Evolutionary conservation across 2,888 invertebrate genomes (phyloP), one percentile per base, ranked within the genome.

Genomic region (Caprella mutica): DNA sequence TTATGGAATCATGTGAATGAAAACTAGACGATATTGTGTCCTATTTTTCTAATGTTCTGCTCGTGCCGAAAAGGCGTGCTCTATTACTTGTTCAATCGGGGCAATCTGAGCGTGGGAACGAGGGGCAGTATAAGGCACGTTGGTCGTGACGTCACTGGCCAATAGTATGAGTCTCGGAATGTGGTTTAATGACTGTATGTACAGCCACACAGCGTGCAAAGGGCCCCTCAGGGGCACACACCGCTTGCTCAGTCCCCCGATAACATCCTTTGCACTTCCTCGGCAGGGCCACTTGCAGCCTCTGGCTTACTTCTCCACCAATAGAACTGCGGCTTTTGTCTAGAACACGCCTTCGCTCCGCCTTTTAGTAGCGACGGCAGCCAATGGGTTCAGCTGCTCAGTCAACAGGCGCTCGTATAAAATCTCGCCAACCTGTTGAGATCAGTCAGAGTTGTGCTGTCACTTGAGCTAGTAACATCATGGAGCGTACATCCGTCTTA

Each of bases 401-500:
- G 52, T 35, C 44, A 3, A 55, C 23, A 38, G 44, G 9, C 38
- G 9, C 19, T 6, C 42, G 9, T 59, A 55, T 59, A 59, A 29
- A 55, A 52, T 23, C 39, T 21, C 29, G 30, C 44, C 30, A 35
- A 23, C 29, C 30, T 26, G 19, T 8, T 30, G 29, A n/a, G 14
- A 9, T 14, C 35, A 2, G 12, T 35, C 59, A 59, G 59, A 59
- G 43, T 33, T 43, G 52, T 46, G 52, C 46, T 52, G 38, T 52
- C 55, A 59, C 21, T 30, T 48, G 8, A 29, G 3, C 5, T 19
- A 4, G 8, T 30, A 19, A 46, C 55, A 55, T 44, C 26, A 59
- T 59, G 59, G 59, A 55, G 33, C 59, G 59, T 55, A 55, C 59
- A 30, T 55, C 59, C 30, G 59, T 59, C 52, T 38, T 59, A 26